These are phyloP conservation scores for Brachionus koreanus DNA, from an alignment of 1,140 invertebrate species.

Conservation along the genomic window DNA sequence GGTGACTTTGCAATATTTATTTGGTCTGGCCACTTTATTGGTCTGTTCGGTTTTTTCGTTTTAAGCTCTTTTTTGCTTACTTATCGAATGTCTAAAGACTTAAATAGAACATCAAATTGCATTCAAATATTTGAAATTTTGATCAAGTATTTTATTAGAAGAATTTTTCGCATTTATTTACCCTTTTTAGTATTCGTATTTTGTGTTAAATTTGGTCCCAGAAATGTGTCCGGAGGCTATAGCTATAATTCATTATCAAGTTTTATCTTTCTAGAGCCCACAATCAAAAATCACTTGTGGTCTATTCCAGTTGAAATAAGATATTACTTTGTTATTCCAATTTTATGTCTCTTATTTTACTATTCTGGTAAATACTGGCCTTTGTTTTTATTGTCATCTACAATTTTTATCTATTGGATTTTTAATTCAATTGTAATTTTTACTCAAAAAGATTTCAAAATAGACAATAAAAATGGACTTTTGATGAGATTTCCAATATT, in stretches of 20 bases:
- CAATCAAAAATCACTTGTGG: not conserved
- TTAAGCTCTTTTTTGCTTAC: constrained; percentile 3
- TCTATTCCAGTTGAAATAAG: not conserved
- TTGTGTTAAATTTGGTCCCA: not conserved
- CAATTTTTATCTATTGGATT: not conserved
- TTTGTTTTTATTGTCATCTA: not conserved
- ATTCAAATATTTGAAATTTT: not conserved
- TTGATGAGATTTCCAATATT: constrained; percentile 20
- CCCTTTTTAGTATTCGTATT: not conserved
- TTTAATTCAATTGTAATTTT: not conserved
- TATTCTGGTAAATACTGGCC: not conserved
- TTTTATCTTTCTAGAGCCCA: not conserved
- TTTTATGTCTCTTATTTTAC: not conserved
- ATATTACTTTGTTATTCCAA: not conserved
- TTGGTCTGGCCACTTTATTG: not conserved
- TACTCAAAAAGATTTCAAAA: not conserved
- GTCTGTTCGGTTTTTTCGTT: constrained; percentile 18
- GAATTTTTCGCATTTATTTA: constrained; percentile 12
- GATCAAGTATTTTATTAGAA: not conserved
- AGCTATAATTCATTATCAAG: not conserved
- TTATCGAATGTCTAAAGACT: constrained; percentile 23
- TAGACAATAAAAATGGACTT: not conserved
- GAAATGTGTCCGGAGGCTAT: not conserved
- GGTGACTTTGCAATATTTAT: not conserved
- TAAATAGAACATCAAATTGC: not conserved